These are phyloP conservation scores for Lucifuga dentata DNA, from an alignment of 2,113 vertebrate species.

Conservation along the genomic window DNA sequence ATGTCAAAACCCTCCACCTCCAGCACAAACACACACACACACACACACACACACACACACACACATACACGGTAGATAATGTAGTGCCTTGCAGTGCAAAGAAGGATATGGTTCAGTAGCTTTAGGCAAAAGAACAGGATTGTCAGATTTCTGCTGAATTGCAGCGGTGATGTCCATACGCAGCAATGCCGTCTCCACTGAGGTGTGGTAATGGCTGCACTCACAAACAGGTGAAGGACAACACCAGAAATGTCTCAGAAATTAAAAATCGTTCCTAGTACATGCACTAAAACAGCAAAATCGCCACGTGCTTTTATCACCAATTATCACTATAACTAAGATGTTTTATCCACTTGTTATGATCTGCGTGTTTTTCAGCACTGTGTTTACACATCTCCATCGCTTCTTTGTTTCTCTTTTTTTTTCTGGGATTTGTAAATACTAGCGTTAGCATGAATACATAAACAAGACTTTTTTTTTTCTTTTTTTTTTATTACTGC, in stretches of 20 bases:
- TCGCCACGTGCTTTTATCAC: not conserved
- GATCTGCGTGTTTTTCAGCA: too few relatives aligned
- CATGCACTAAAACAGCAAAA: not conserved
- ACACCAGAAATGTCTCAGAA: slow-evolving; percentile 17
- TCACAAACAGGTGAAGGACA: slow-evolving; percentile 28
- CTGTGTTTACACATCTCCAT: too few relatives aligned
- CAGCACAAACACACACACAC: not conserved
- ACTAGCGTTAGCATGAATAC: too few relatives aligned
- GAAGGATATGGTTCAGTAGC: slow-evolving; percentile 45
- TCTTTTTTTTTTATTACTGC: too few relatives aligned
- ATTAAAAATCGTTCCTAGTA: not conserved
- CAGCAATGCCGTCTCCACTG: slow-evolving; percentile 21
- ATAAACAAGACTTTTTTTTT: too few relatives aligned
- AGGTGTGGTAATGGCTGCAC: slow-evolving; percentile 39
- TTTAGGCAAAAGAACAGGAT: slow-evolving; percentile 47
- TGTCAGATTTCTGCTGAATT: slow-evolving; percentile 62
- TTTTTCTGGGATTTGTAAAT: too few relatives aligned
- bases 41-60: slow-evolving; percentile 2
- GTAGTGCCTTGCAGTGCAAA: slow-evolving; percentile 25
- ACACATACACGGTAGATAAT: slow-evolving; percentile 32
- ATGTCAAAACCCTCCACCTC: slow-evolving; percentile 17
- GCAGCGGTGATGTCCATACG: slow-evolving; percentile 39
- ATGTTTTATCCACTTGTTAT: slow-evolving; percentile 1
- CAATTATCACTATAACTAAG: not conserved
- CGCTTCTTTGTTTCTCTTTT: too few relatives aligned